Evolutionary conservation across 2,797 vertebrate species (phyloP).

Genomic region (Muscicapa striata): DNA sequence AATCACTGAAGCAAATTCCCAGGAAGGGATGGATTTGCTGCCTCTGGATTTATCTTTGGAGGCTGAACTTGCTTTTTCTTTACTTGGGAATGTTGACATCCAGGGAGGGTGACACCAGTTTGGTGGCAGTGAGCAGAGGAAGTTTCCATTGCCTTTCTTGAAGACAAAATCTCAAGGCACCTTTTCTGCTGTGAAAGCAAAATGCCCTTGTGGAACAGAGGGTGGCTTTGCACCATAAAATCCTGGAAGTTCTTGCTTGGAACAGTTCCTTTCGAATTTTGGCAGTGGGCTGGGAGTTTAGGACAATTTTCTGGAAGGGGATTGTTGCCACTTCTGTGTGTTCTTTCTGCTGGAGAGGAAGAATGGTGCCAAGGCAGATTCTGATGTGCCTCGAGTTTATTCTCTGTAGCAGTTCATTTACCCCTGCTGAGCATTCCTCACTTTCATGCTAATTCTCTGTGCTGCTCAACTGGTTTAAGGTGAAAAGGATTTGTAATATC

Average conservation of each 20-base stretch:
- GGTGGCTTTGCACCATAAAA: neutral
- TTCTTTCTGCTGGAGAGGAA: neutral
- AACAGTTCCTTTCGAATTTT: neutral
- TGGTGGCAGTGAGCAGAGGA: neutral
- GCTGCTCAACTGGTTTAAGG: neutral
- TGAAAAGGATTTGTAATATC: neutral
- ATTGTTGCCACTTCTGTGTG: neutral
- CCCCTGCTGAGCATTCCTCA: neutral
- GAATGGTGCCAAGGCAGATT: neutral
- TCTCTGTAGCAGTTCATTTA: neutral
- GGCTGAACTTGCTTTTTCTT: neutral
- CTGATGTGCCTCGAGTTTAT: neutral
- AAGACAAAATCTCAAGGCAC: neutral
- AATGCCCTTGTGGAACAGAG: neutral
- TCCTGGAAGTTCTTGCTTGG: neutral
- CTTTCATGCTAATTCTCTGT: neutral
- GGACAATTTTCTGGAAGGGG: neutral
- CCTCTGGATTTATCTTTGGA: neutral
- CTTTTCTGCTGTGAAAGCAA: neutral
- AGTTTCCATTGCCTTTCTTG: neutral
- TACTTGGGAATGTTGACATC: neutral
- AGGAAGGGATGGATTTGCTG: neutral
- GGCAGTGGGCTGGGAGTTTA: neutral
- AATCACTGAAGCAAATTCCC: neutral
- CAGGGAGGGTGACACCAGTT: neutral